Percentiles rank a stretch among this genome's conserved stretches.
These are phyloP conservation scores for Cepaea hortensis DNA, from an alignment of 2,888 invertebrate species.

Conservation along the genomic window DNA sequence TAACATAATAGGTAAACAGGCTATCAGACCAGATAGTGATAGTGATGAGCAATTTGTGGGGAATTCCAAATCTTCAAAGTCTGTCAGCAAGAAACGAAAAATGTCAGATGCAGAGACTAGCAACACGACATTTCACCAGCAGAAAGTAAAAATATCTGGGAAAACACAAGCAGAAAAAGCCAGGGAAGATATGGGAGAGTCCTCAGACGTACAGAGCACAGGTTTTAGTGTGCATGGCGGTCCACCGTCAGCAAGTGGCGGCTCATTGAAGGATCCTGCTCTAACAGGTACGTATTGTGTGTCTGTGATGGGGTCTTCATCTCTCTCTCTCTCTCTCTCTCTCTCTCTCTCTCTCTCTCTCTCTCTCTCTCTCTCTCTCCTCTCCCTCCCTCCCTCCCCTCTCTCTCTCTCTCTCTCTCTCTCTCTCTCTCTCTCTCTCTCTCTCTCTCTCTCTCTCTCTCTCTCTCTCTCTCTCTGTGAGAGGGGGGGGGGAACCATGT, in stretches of 20 bases:
- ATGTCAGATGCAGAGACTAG: neutral
- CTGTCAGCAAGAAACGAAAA: conserved; percentile 15
- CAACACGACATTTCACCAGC: neutral
- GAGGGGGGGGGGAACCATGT: no score
- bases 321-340: no score
- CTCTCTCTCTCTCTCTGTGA: no score
- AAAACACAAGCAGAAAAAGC: neutral
- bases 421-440: no score
- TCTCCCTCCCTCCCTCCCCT: no score
- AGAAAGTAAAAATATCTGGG: neutral
- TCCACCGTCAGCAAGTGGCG: conserved; percentile 38
- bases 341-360: neutral
- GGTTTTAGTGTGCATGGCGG: conserved; percentile 40
- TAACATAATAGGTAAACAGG: neutral
- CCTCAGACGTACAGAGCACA: conserved; percentile 44
- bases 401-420: no score
- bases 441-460: no score
- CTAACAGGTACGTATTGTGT: neutral
- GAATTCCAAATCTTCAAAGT: neutral
- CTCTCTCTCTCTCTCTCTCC: no score
- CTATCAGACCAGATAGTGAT: neutral
- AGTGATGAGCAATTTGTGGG: neutral
- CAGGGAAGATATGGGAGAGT: conserved; percentile 17
- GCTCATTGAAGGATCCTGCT: conserved; percentile 30
- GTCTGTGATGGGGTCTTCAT: neutral